Base-by-base conservation (phyloP, 2,888 invertebrate genomes). In the Sipha maydis region DNA sequence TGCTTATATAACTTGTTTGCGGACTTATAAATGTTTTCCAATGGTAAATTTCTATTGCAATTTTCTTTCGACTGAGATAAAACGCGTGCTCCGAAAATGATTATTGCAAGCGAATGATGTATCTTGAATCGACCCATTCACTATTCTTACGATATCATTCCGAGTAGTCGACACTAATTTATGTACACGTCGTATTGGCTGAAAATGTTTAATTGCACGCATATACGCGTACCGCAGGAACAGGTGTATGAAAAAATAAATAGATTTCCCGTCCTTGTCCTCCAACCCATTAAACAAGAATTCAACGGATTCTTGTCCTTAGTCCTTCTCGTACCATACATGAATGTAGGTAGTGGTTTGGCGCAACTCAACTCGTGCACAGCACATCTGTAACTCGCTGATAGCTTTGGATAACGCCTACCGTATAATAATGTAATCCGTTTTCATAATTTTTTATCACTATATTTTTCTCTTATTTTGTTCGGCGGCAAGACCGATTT, bases 1-100 rank as follows among this genome's bases (percentile, higher is more conserved):
- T 48, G 48, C 14, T 83, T 21, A 76, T 21, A 76, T 76, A 84
- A 84, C 75, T 21, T 84, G 75, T 76, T 76, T 38, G n/a, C 28
- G 8, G 75, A 54, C 75, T 14, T 38, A 17, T 19, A 17, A 41
- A 9, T 1, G 31, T 31, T 0, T 82, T 31, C n/a, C 41, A 19
- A 4, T 69, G 67, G 67, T 69, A 28, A 28, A 38, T 80, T 67
- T 11, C 41, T 1, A 9, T 67, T 69, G 19, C 67, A 21, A 80
- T 28, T 80, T n/a, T 19, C 28, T 28, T 41, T 14, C 19, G 54
- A 61, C 34, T 61, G 5, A 38, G 3, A 7, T 38, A 0, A 14
- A 14, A 25, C 34, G 31, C 31, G 78, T 34, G 56, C 7, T 19
- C 7, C 21, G 61, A 19, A 61, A 19, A 61, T 61, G 0, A 61